phyloP scores from a whole-genome alignment of 1,140 invertebrate genomes.

The Capitella teleta region DNA sequence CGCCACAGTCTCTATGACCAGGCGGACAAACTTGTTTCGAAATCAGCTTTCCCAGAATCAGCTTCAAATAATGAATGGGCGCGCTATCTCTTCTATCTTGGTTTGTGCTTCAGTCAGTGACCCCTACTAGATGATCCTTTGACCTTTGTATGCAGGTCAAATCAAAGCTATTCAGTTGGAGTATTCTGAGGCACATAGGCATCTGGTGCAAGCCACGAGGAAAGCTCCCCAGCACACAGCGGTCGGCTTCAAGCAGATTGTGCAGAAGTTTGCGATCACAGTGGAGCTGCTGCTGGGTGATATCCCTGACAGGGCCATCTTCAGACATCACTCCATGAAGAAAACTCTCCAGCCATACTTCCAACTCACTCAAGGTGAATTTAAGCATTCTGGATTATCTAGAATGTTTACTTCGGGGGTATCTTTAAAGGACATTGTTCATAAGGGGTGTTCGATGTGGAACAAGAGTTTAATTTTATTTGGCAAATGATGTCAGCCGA shows the following conservation, averaged over 20 bases:
- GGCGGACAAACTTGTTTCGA: constrained; percentile 78
- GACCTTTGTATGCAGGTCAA: constrained; percentile 52
- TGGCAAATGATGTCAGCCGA: too few species aligned
- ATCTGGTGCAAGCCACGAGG: constrained; percentile 78
- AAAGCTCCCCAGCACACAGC: constrained; percentile 95
- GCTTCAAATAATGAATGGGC: constrained; percentile 99
- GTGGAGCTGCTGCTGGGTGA: constrained; percentile 93
- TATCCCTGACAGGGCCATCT: constrained; percentile 72
- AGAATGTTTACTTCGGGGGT: too few species aligned
- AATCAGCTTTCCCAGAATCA: constrained; percentile 85
- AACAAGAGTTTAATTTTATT: too few species aligned
- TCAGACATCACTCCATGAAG: constrained; percentile 71
- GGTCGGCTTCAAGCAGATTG: constrained; percentile 94
- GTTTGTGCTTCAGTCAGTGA: constrained; percentile 16
- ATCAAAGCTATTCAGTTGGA: constrained; percentile 95
- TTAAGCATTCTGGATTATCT: too few species aligned
- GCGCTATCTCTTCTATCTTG: constrained; percentile 86
- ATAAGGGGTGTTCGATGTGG: too few species aligned
- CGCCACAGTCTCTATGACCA: constrained; percentile 92
- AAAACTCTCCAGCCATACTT: constrained; percentile 88
- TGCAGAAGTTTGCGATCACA: constrained; percentile 89
- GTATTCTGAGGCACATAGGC: constrained; percentile 92
- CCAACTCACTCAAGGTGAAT: constrained; percentile 77
- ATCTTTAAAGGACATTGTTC: too few species aligned
- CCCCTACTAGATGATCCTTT: not conserved